These are phyloP conservation scores for Phaonia tiefii DNA, from an alignment of 2,888 invertebrate species.

Conservation along the genomic window DNA sequence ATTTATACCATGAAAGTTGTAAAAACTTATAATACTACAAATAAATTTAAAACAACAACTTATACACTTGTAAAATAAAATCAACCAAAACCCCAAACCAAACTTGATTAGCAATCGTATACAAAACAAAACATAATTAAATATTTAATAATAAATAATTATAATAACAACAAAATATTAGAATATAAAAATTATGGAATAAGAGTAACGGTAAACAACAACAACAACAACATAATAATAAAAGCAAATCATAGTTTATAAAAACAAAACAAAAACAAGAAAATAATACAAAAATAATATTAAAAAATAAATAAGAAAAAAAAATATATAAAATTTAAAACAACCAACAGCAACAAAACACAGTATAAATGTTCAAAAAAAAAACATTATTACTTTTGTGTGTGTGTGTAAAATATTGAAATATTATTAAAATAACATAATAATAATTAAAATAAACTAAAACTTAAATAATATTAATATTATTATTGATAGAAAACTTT, in stretches of 20 bases:
- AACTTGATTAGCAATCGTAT: conserved; percentile 64
- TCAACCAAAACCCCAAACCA: conserved; percentile 36
- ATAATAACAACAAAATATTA: conserved; percentile 59
- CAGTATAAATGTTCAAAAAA: conserved; percentile 58
- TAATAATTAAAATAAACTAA: too few species aligned
- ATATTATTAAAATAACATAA: conserved; percentile 66
- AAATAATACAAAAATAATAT: conserved; percentile 41
- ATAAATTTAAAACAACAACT: background rate
- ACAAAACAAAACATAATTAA: conserved; percentile 40
- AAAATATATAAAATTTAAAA: too few species aligned
- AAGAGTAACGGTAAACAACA: conserved; percentile 57
- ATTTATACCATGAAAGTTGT: conserved; percentile 49
- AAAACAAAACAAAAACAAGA: conserved; percentile 57
- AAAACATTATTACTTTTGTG: conserved; percentile 62
- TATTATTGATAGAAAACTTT: conserved; percentile 56
- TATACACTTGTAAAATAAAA: conserved; percentile 59
- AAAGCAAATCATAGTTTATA: conserved; percentile 66
- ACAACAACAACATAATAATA: conserved; percentile 54
- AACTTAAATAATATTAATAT: conserved; percentile 53
- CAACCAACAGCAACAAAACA: conserved; percentile 43
- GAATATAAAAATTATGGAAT: conserved; percentile 48
- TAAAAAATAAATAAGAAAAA: conserved; percentile 54
- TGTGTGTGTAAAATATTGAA: conserved; percentile 57
- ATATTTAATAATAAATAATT: conserved; percentile 55
- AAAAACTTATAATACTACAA: too few species aligned